Percentiles rank a stretch among this genome's conserved stretches.
Conservation (phyloP, 2,888 invertebrate genomes). For the Hermaeophaga mercurialis region DNA sequence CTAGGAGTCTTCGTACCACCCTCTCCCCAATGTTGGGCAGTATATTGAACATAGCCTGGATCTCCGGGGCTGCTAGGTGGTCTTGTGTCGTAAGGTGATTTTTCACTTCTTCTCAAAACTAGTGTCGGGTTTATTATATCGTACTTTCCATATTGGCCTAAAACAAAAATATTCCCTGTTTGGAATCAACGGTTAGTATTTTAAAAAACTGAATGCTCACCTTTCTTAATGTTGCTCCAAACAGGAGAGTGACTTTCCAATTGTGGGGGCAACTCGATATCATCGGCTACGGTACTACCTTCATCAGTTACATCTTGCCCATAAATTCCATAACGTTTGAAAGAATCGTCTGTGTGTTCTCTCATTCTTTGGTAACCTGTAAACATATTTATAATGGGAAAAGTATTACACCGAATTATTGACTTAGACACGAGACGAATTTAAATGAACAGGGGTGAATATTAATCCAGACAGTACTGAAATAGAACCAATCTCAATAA, state of each 20-base stretch:
- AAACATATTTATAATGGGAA: no score
- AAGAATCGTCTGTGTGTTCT: conserved; percentile 38
- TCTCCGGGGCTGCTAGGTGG: conserved; percentile 72
- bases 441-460: no score
- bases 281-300: conserved; percentile 45
- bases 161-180: conserved; percentile 42
- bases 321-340: conserved; percentile 51
- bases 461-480: no score
- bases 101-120: conserved; percentile 42
- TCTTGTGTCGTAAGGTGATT: conserved; percentile 58
- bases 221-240: conserved; percentile 56
- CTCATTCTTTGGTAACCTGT: conserved; percentile 44
- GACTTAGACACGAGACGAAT: no score
- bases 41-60: conserved; percentile 75
- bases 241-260: conserved; percentile 55
- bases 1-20: conserved; percentile 60
- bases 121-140: conserved; percentile 57
- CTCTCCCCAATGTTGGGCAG: conserved; percentile 70
- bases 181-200: conserved; percentile 3
- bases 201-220: conserved; percentile 40
- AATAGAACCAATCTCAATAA: no score
- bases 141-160: conserved; percentile 57
- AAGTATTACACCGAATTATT: no score
- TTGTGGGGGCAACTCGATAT: conserved; percentile 46
- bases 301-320: conserved; percentile 48